A percentile compares a stretch with the other conserved stretches of the same genome.
phyloP scores from a whole-genome alignment of 2,888 invertebrate species.

The Diplazon laetatorius region DNA sequence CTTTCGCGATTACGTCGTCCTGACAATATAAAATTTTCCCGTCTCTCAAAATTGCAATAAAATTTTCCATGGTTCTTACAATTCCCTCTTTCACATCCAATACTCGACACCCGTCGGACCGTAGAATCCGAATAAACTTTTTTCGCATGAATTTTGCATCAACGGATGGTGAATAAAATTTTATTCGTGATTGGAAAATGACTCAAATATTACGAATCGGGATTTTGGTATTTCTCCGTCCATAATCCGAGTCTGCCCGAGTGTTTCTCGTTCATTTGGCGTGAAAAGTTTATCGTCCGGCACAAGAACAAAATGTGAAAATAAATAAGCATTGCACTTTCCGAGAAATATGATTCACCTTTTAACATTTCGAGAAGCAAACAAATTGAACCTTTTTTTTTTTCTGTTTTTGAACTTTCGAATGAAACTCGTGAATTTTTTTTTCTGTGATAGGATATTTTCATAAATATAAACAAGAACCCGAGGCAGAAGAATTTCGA shows the following conservation, averaged over 20 bases:
- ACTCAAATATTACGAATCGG: slow-evolving; percentile 23
- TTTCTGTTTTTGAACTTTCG: too few species aligned
- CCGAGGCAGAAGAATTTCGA: slow-evolving; percentile 34
- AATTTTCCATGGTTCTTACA: background rate
- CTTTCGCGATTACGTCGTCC: background rate
- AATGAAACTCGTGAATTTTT: slow-evolving; percentile 8
- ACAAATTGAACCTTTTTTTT: too few species aligned
- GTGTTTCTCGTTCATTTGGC: slow-evolving; percentile 9
- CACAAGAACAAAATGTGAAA: background rate
- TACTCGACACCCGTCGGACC: background rate
- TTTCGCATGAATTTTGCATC: too few species aligned
- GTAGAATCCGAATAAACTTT: background rate
- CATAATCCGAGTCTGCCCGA: slow-evolving; percentile 21
- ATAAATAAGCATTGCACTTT: background rate
- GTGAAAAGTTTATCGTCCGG: slow-evolving; percentile 28
- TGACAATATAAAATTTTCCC: slow-evolving; percentile 14
- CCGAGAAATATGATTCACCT: background rate
- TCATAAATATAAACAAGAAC: background rate
- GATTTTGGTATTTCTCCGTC: background rate
- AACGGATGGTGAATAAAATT: too few species aligned
- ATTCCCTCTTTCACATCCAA: background rate
- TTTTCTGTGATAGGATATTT: background rate
- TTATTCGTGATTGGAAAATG: background rate
- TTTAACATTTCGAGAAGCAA: background rate
- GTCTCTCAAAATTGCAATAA: slow-evolving; percentile 1